Base-by-base conservation (phyloP, 1,140 invertebrate genomes). In the Chrysopa pallens region DNA sequence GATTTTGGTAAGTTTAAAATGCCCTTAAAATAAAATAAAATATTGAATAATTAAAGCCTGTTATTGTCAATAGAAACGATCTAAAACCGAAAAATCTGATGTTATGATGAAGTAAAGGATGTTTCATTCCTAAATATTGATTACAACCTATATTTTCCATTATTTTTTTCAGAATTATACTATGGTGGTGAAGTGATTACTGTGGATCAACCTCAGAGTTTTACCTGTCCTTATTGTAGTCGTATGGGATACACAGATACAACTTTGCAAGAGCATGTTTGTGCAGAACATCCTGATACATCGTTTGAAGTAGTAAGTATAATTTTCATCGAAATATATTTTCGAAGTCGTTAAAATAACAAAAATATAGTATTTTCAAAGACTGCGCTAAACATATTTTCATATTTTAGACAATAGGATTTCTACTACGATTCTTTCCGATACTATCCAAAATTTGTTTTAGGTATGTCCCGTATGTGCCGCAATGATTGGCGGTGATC, bases 381-480 rank as follows among this genome's bases (percentile, higher is more conserved):
- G n/a, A n/a, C n/a, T n/a, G n/a, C n/a, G n/a, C n/a, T n/a, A n/a
- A n/a, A n/a, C n/a, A n/a, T n/a, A n/a, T n/a, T n/a, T n/a, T n/a
- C n/a, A n/a, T n/a, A n/a, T n/a, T n/a, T n/a, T n/a, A n/a, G n/a
- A n/a, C n/a, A 23, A 23, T 23, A 23, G 2, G 17, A 23, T 5
- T 23, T 23, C 2, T 5, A 23, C n/a, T 23, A 23, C 17, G 17
- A 23, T 2, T 23, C 17, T 23, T 23, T 23, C 17, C 17, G 17
- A 23, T 23, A n/a, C 14, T 36, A 36, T 42, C n/a, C 0, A 14
- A 45, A 48, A 44, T 53, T 42, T 53, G 11, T 52, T 51, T 36
- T 50, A 78, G 71, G 87, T 97, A 37, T 98, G 93, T 70, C 93
- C 93, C 52, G 79, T 97, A 45, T 97, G 93, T 73, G 92, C 92